phyloP scores from a whole-genome alignment of 2,113 vertebrate genomes.

The Tautogolabrus adspersus region DNA sequence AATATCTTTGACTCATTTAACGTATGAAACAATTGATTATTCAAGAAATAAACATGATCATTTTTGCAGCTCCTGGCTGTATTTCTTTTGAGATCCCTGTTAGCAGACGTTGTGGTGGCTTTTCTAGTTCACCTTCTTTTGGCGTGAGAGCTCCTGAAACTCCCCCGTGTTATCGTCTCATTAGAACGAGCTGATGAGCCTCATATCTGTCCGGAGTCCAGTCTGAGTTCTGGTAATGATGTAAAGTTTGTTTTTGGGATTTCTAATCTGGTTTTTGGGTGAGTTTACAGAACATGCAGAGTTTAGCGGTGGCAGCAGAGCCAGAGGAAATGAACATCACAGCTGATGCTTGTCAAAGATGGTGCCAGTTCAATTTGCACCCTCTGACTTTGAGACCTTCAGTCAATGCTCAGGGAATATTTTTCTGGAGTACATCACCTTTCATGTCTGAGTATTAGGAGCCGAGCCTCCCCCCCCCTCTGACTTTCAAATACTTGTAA shows the following conservation, averaged over 20 bases:
- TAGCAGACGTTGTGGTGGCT: no score
- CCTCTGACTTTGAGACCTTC: slow-evolving; percentile 3
- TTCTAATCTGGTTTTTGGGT: slow-evolving; percentile 30
- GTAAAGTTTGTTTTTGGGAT: slow-evolving; percentile 31
- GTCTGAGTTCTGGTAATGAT: slow-evolving; percentile 11
- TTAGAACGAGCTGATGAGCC: no score
- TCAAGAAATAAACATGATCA: no score
- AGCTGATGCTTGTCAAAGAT: slow-evolving; percentile 29
- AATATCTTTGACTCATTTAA: no score
- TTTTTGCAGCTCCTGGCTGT: no score
- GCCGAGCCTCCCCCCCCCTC: neutral
- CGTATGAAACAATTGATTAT: no score
- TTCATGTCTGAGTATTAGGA: slow-evolving; percentile 21
- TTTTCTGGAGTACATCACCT: neutral
- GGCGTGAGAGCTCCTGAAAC: slow-evolving; percentile 7
- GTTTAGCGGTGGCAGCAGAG: neutral
- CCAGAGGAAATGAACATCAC: slow-evolving; percentile 29
- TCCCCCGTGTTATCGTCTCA: neutral
- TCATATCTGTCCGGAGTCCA: no score
- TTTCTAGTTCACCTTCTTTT: neutral
- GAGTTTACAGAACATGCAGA: slow-evolving; percentile 9
- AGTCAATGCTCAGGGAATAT: neutral
- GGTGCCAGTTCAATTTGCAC: slow-evolving; percentile 18
- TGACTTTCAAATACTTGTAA: neutral
- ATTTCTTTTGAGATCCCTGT: no score